Percentiles rank a stretch among this genome's conserved stretches.
These are phyloP conservation scores for Australoheros scitulus DNA, from an alignment of 2,113 vertebrate species.

Conservation along the genomic window DNA sequence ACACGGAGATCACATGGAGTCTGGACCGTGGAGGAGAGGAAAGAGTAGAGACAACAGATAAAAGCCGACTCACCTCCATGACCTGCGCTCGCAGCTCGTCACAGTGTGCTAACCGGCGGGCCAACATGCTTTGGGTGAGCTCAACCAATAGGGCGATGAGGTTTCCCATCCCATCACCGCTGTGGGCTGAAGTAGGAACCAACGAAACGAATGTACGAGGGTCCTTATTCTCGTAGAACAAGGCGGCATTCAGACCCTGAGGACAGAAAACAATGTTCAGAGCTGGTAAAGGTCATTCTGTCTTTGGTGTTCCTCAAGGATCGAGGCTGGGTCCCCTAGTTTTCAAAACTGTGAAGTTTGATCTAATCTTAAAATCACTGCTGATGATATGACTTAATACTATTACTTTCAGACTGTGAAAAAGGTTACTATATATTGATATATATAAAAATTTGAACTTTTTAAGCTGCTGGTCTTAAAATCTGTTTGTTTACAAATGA, in stretches of 20 bases:
- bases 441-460: background rate
- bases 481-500: too few relatives aligned
- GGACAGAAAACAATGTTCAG: background rate
- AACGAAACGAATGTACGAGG: slow-evolving; percentile 95
- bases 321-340: background rate
- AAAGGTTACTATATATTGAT: background rate
- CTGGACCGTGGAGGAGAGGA: background rate
- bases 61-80: slow-evolving; percentile 89
- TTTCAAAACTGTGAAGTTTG: background rate
- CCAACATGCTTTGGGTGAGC: slow-evolving; percentile 95
- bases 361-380: background rate
- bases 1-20: background rate
- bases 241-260: slow-evolving; percentile 93
- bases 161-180: slow-evolving; percentile 98
- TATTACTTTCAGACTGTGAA: background rate
- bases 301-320: background rate
- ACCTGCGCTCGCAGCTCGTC: slow-evolving; percentile 96
- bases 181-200: slow-evolving; percentile 97
- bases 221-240: slow-evolving; percentile 97
- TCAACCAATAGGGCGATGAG: slow-evolving; percentile 93
- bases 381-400: too few relatives aligned
- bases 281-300: background rate
- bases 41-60: background rate
- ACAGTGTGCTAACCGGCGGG: slow-evolving; percentile 90
- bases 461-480: background rate